Conservation (phyloP, 2,113 vertebrate genomes). For the Chelonoidis abingdonii region DNA sequence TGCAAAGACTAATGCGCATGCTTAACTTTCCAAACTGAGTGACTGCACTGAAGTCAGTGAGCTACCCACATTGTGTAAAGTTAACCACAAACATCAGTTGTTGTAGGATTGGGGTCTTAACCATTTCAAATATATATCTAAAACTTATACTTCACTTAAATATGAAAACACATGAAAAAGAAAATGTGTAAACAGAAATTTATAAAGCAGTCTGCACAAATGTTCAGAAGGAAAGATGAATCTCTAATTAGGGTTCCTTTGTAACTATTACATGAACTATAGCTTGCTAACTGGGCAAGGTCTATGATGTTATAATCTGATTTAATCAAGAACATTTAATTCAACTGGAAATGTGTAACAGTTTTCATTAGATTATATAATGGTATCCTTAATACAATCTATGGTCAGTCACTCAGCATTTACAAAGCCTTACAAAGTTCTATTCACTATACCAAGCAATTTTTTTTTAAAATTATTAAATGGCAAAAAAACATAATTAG, state of each 20-base stretch:
- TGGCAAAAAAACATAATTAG: not conserved
- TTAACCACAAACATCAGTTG: not conserved
- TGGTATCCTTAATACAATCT: not conserved
- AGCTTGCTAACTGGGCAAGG: not conserved
- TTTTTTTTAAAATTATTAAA: not conserved
- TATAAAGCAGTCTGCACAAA: not conserved
- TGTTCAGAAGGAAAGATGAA: not conserved
- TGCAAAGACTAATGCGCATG: not conserved
- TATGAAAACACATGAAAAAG: not conserved
- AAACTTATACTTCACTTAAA: not conserved
- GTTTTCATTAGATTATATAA: not conserved
- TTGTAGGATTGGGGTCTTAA: not conserved
- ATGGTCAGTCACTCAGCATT: not conserved
- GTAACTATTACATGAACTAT: not conserved
- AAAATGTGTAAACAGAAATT: not conserved
- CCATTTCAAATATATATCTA: not conserved
- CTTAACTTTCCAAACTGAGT: not conserved
- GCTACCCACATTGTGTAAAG: rapidly evolving
- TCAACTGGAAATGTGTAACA: not conserved
- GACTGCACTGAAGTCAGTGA: not conserved
- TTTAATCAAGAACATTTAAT: not conserved
- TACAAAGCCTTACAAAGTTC: not conserved
- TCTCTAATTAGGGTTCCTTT: not conserved
- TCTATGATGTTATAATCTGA: not conserved
- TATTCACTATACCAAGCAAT: not conserved